Conservation (phyloP, 2,797 vertebrate species). For the Crenuchus spilurus region DNA sequence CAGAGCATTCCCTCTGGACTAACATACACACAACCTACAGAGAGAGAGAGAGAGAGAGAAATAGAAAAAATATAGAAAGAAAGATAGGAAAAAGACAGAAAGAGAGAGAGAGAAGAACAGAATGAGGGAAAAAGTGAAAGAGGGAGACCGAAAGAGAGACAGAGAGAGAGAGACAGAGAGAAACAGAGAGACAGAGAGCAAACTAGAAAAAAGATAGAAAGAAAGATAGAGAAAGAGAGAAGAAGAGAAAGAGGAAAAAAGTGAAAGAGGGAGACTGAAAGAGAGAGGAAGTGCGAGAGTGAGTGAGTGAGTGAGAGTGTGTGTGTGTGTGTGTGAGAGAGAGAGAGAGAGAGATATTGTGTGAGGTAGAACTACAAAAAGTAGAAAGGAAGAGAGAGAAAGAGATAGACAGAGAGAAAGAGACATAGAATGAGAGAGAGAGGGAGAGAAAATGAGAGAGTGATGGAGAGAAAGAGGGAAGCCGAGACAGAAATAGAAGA, state of each 20-base stretch:
- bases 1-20: slow-evolving; percentile 30
- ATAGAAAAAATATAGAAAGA: not conserved
- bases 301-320: not conserved
- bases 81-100: too few species aligned
- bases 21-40: slow-evolving; percentile 2
- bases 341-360: not conserved
- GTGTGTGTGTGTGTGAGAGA: not conserved
- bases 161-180: not conserved
- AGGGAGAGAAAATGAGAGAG: not conserved
- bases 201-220: not conserved
- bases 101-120: too few species aligned
- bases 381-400: not conserved
- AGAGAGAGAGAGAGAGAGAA: slow-evolving; percentile 2
- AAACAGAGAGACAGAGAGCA: not conserved
- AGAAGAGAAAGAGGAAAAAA: not conserved
- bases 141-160: not conserved
- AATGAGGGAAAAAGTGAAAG: too few species aligned
- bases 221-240: too few species aligned
- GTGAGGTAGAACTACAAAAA: not conserved
- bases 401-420: not conserved
- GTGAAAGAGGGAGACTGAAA: not conserved
- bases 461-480: not conserved
- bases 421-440: not conserved
- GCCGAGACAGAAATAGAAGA: not conserved
- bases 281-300: not conserved